Conservation (phyloP, 1,140 invertebrate species). For the Atta cephalotes region DNA sequence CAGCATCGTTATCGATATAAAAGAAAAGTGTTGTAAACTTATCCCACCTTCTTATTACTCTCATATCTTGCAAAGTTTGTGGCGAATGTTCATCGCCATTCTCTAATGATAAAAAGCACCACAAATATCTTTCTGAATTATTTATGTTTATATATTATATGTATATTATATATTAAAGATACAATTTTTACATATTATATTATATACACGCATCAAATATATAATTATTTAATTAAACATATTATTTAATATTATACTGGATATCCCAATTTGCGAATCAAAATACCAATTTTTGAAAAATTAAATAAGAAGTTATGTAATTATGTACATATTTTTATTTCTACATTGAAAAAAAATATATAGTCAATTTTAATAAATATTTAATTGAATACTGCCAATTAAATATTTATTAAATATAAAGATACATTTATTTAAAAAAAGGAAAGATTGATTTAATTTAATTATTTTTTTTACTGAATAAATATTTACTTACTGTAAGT, state of each 20-base stretch:
- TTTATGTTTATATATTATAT: neutral
- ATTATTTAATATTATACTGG: neutral
- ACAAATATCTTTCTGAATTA: conserved; percentile 18
- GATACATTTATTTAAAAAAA: too few species aligned
- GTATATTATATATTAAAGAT: neutral
- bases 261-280: too few species aligned
- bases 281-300: too few species aligned
- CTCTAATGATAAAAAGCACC: neutral
- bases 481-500: too few species aligned
- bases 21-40: conserved; percentile 57
- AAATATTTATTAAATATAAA: too few species aligned
- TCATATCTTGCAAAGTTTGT: conserved; percentile 45
- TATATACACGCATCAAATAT: neutral
- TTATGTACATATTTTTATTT: too few species aligned
- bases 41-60: conserved; percentile 46
- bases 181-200: neutral
- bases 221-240: neutral
- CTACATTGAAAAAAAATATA: too few species aligned
- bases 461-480: too few species aligned
- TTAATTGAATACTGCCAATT: too few species aligned
- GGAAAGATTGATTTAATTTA: too few species aligned
- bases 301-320: too few species aligned
- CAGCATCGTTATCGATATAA: conserved; percentile 21
- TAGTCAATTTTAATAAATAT: too few species aligned
- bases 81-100: conserved; percentile 25